Percentiles rank a stretch among this genome's conserved stretches.
These are phyloP conservation scores for Panagrolaimus sp. DNA, from an alignment of 1,140 invertebrate genomes.

Conservation along the genomic window DNA sequence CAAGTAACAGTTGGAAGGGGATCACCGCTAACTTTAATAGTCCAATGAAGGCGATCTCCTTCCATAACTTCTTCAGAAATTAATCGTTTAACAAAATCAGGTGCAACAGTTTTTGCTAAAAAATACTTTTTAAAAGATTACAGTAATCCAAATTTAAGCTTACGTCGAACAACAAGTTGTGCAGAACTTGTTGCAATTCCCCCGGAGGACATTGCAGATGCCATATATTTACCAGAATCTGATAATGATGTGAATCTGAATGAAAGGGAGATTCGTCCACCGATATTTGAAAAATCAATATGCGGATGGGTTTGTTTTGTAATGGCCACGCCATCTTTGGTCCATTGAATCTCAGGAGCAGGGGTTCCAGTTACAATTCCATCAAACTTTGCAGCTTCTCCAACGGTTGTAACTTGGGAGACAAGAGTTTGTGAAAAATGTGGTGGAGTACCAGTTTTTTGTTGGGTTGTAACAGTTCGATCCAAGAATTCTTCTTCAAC, in stretches of 20 bases:
- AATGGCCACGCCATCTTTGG: constrained; percentile 52
- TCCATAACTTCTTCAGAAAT: constrained; percentile 60
- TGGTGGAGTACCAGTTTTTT: constrained; percentile 40
- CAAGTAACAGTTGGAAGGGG: constrained; percentile 63
- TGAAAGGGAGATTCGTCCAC: constrained; percentile 44
- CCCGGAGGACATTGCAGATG: constrained; percentile 62
- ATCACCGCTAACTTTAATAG: constrained; percentile 61
- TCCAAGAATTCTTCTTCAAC: background rate
- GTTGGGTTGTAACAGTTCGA: background rate
- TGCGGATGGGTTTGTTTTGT: constrained; percentile 27
- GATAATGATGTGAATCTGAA: constrained; percentile 22
- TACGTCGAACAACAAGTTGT: constrained; percentile 56
- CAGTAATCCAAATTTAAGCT: background rate
- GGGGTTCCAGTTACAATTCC: constrained; percentile 53
- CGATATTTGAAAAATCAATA: constrained; percentile 36
- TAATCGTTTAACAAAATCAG: constrained; percentile 62
- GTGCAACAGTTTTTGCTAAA: constrained; percentile 62
- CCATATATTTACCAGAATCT: constrained; percentile 57
- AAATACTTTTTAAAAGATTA: constrained; percentile 12
- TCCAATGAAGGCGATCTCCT: constrained; percentile 61
- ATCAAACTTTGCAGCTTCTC: constrained; percentile 53
- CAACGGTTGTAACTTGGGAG: constrained; percentile 49
- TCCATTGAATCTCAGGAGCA: constrained; percentile 50
- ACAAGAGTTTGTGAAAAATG: constrained; percentile 56
- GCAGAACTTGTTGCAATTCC: constrained; percentile 63